phyloP scores from a whole-genome alignment of 1,140 invertebrate species.

The Palaemon carinicauda region DNA sequence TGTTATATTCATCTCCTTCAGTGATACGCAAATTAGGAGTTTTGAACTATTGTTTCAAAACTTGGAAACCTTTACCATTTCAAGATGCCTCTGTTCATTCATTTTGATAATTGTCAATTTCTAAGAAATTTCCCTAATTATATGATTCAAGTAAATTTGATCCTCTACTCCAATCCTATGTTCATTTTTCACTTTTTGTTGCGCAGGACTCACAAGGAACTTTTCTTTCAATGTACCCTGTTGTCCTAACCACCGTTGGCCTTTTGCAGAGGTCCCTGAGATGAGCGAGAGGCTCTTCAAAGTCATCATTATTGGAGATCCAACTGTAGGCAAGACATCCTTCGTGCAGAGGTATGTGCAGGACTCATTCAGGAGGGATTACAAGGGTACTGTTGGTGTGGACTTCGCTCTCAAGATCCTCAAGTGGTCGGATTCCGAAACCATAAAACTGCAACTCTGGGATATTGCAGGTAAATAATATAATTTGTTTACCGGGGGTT shows the following conservation, averaged over 20 bases:
- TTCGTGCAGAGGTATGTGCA: constrained; percentile 69
- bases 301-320: constrained; percentile 69
- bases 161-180: no score
- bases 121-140: no score
- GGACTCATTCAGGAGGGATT: constrained; percentile 66
- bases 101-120: no score
- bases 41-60: no score
- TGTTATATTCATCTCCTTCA: no score
- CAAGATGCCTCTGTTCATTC: no score
- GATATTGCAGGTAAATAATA: constrained; percentile 73
- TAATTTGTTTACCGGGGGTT: no score
- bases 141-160: no score
- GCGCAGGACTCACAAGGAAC: no score
- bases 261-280: constrained; percentile 51
- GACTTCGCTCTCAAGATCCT: constrained; percentile 73
- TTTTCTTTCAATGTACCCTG: neutral
- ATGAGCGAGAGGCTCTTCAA: constrained; percentile 67
- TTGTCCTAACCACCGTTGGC: neutral
- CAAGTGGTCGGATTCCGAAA: constrained; percentile 69
- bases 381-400: constrained; percentile 70
- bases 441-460: constrained; percentile 72
- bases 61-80: no score
- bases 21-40: no score
- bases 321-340: constrained; percentile 69
- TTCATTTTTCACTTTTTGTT: no score